A percentile compares a stretch with the other conserved stretches of the same genome.
phyloP scores from a whole-genome alignment of 2,113 vertebrate genomes.

The Petrocephalus zakoni region DNA sequence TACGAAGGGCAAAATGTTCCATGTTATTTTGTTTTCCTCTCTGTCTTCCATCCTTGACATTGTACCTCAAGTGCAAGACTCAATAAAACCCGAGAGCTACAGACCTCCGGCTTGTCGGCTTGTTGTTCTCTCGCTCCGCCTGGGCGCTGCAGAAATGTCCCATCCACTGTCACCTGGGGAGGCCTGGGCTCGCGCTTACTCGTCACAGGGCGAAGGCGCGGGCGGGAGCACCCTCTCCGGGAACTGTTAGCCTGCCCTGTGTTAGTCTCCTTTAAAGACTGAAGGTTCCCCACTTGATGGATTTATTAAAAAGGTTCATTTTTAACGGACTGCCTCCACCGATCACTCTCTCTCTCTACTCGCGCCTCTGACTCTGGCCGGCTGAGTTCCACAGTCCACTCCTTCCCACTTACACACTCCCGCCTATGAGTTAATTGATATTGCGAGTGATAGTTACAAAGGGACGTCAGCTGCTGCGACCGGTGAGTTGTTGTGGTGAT shows the following conservation, averaged over 20 bases:
- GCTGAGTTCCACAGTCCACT: not conserved
- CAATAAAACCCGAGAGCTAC: not conserved
- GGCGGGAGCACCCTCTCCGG: not conserved
- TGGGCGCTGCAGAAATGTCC: not conserved
- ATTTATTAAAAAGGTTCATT: not conserved
- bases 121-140: not conserved
- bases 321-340: not conserved
- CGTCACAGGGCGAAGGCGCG: too few species aligned
- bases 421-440: not conserved
- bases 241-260: not conserved
- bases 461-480: not conserved
- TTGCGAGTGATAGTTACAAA: not conserved
- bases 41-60: not conserved
- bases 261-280: not conserved
- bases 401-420: not conserved
- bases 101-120: not conserved
- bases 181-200: not conserved
- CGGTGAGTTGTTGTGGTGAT: not conserved
- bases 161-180: not conserved
- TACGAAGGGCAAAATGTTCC: too few species aligned
- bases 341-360: not conserved
- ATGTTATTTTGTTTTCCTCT: not conserved
- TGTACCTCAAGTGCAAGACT: not conserved
- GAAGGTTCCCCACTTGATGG: not conserved
- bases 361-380: not conserved